Base-by-base conservation (phyloP, 2,888 invertebrate species). In the Salticus scenicus region DNA sequence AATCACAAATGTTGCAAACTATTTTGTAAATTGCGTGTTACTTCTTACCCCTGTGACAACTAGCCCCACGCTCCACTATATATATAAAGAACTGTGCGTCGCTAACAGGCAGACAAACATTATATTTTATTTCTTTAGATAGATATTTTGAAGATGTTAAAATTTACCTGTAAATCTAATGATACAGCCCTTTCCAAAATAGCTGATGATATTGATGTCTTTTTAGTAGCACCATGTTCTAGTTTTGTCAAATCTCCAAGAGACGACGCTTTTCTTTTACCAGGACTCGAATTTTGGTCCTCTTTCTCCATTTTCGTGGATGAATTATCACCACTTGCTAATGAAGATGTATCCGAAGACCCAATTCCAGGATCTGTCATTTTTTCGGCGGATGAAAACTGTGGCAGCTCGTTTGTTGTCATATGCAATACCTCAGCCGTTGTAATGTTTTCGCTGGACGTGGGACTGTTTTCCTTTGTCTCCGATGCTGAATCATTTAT, bases 211-310 rank as follows among this genome's bases (percentile, higher is more conserved):
- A 88, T 74, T 30, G 90, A 89, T 1, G 89, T 88, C 72, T 88
- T 87, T 64, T 64, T 75, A n/a, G 28, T 93, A 14, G 51, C 71
- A 17, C 37, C 75, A 92, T 88, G 82, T 24, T 89, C 88, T 87
- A 95, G 94, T 90, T 94, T 94, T 0, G 95, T 95, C 72, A 96
- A 91, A 91, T 96, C 96, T 0, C 95, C 96, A 0, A 96, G 92
- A 47, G 95, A 96, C 0, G 95, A 94, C 1, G 96, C 95, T 91
- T 94, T 95, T 24, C 95, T 92, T 42, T 79, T 79, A 2, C 77
- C 77, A 0, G 87, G 84, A n/a, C 84, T 85, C 14, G 42, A 20
- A 41, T 37, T 42, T 14, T 79, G 51, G 14, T 57, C 57, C 2
- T 57, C 57, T 4, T 24, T 57, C 1, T 57, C 57, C 57, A 24